These are phyloP conservation scores for Diadema setosum DNA, from an alignment of 35 echinoderm and acorn worm species.

Conservation along the genomic window DNA sequence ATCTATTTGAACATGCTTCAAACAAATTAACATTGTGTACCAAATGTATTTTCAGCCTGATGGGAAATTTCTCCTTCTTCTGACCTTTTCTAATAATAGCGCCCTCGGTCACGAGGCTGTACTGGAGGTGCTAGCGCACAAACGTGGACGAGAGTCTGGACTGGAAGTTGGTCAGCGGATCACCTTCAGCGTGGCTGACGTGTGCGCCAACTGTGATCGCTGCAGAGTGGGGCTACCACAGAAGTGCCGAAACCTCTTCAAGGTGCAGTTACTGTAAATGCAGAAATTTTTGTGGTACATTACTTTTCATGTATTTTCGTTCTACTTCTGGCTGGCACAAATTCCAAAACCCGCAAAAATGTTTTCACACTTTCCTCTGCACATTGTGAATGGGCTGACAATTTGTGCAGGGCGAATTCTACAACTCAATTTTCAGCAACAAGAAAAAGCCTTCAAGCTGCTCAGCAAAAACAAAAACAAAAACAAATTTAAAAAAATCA, in stretches of 20 bases:
- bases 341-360: too few species aligned
- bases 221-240: conserved; percentile 69
- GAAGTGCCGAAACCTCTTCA: conserved; percentile 64
- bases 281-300: too few species aligned
- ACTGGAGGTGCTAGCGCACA: conserved; percentile 39
- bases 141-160: background rate
- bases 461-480: too few species aligned
- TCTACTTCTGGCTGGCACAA: too few species aligned
- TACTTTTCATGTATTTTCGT: too few species aligned
- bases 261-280: conserved; percentile 55
- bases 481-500: too few species aligned
- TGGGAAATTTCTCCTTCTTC: background rate
- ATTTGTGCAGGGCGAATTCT: too few species aligned
- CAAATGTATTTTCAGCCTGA: background rate
- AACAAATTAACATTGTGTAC: background rate
- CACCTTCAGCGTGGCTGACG: conserved; percentile 62
- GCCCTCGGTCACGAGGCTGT: conserved; percentile 80
- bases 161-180: conserved; percentile 55
- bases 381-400: too few species aligned
- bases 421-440: too few species aligned
- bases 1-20: background rate
- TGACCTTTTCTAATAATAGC: conserved; percentile 35
- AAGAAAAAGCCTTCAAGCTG: too few species aligned
- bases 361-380: too few species aligned
- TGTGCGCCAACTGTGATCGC: conserved; percentile 46